A percentile compares a stretch with the other conserved stretches of the same genome.
Conservation (phyloP, 2,113 vertebrate genomes). For the Epinephelus lanceolatus region DNA sequence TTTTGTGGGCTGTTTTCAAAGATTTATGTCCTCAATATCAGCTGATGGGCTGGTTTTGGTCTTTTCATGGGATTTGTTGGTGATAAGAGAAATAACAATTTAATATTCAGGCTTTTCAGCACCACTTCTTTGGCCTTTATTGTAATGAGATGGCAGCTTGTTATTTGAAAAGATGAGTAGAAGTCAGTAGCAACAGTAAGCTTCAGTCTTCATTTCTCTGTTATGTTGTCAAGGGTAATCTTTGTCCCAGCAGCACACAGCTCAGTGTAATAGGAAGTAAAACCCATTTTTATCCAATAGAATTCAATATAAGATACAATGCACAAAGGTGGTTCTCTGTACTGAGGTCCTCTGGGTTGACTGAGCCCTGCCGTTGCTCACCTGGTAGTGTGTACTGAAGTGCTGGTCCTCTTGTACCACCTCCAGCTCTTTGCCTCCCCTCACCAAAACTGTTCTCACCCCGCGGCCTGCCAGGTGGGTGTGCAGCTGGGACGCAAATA, state of each 20-base stretch:
- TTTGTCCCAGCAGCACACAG: conserved; percentile 1
- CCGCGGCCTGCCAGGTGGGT: conserved; percentile 91
- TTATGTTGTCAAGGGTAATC: not conserved
- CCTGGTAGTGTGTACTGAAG: conserved; percentile 97
- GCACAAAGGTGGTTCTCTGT: not conserved
- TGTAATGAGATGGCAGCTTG: not conserved
- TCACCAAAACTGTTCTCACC: conserved; percentile 89
- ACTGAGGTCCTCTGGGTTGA: not conserved
- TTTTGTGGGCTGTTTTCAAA: not conserved
- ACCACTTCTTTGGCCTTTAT: not conserved
- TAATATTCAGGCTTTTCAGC: no score
- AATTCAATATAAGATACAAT: not conserved
- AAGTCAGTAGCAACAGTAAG: no score
- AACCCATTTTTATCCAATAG: not conserved
- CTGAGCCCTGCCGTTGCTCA: conserved; percentile 59
- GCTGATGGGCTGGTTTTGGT: no score
- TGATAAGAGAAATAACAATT: not conserved
- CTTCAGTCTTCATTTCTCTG: no score
- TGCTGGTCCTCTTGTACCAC: conserved; percentile 93
- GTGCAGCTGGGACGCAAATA: conserved; percentile 98
- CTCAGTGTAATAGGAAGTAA: conserved; percentile 2
- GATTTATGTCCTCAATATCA: not conserved
- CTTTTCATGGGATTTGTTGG: not conserved
- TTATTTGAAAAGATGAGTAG: conserved; percentile 5
- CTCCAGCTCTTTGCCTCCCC: conserved; percentile 84